Base-by-base conservation (phyloP, 1,140 invertebrate genomes). In the Thereuonema tuberculata region DNA sequence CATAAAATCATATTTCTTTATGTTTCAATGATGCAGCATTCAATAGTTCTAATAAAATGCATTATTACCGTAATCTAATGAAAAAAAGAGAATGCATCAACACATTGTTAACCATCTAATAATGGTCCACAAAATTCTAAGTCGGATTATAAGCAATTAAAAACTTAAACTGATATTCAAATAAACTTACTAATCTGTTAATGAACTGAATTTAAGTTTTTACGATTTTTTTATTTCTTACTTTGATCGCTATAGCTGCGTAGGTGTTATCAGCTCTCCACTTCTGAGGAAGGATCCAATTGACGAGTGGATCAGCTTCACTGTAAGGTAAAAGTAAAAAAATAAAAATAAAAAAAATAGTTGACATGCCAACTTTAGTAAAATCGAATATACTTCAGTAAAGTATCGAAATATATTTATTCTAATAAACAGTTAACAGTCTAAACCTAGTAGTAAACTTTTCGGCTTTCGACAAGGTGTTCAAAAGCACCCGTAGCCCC, bases 181-280 rank as follows among this genome's bases (percentile, higher is more conserved):
- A n/a, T n/a, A 17, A 9, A n/a, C 17, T 25, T 37, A 37, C 17
- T 37, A 37, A 37, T 9, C 5, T 37, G 17, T 17, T 5, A 37
- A 37, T 37, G 31, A 29, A 23, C 26, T 25, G 12, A n/a, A 56
- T 56, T 5, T 29, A 56, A 56, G 24, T 28, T 12, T 25, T 12
- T 57, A 61, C 1, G 1, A 65, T 29, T 55, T 69, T 68, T 63
- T 71, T n/a, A n/a, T n/a, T n/a, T n/a, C n/a, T n/a, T n/a, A 37
- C 31, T 17, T 37, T 37, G 5, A 37, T 17, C 5, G 17, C 17
- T 37, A 37, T 9, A 37, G 31, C 31, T 37, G 31, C 31, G 17
- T 37, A 37, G 31, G 31, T 37, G 31, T 37, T 37, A 17, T 37
- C 31, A 9, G 31, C 31, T 37, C 31, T 37, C 31, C 31, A 37